phyloP scores from a whole-genome alignment of 2,888 invertebrate species.

The Pseudoips prasinana region DNA sequence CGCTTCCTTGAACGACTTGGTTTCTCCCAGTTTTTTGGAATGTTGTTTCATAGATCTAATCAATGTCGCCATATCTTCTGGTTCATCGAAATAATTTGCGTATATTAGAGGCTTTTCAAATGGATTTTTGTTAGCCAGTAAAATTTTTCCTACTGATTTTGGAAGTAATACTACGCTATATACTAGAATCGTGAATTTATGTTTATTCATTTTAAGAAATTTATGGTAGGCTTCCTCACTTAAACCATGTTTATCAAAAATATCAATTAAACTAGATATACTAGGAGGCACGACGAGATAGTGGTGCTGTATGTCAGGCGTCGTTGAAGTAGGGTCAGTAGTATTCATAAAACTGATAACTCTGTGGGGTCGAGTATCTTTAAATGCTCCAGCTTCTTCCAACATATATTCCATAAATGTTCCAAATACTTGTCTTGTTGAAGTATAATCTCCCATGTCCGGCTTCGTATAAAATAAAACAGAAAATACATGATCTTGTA shows the following conservation, averaged over 20 bases:
- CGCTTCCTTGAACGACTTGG: conserved; percentile 43
- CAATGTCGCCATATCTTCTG: conserved; percentile 70
- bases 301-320: conserved; percentile 56
- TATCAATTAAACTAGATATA: conserved; percentile 42
- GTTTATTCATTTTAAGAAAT: conserved; percentile 44
- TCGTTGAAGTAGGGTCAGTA: conserved; percentile 43
- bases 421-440: conserved; percentile 43
- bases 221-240: conserved; percentile 42
- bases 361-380: conserved; percentile 61
- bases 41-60: conserved; percentile 45
- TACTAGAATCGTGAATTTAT: conserved; percentile 60
- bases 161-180: conserved; percentile 85
- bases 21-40: conserved; percentile 41
- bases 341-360: conserved; percentile 54
- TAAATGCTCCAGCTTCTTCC: conserved; percentile 69
- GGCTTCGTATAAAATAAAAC: conserved; percentile 56
- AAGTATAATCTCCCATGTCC: conserved; percentile 36
- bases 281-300: too few relatives aligned
- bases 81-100: too few relatives aligned
- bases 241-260: conserved; percentile 42
- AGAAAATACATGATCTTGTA: conserved; percentile 60
- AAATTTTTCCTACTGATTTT: conserved; percentile 84
- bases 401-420: conserved; percentile 68
- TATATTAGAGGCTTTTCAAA: conserved; percentile 84
- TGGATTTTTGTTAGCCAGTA: conserved; percentile 85